Evolutionary conservation across 2,113 vertebrate species (phyloP), one percentile per base, ranked within the genome.

Genomic region (Corydoras sp.): DNA sequence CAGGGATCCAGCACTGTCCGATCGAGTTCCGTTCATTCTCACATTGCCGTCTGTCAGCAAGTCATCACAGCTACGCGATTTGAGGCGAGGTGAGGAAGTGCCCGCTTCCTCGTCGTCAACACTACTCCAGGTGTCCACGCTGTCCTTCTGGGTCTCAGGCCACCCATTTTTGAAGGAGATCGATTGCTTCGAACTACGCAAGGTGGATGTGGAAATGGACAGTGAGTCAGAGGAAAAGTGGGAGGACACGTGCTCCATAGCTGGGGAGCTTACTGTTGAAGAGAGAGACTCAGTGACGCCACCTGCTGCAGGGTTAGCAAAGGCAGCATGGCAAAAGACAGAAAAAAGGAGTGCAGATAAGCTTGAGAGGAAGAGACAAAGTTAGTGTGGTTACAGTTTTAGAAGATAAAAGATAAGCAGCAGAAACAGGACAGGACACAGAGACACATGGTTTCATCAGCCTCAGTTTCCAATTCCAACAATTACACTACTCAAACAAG

Each of bases 251-350:
- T 88, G 86, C 82, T 86, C 87, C 82, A 90, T 86, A 89, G 90
- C 91, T 79, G 91, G 90, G 81, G 88, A 92, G 85, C 88, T 90
- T 87, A 93, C 13, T 58, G 72, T 89, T 85, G 91, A 86, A 92
- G 87, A 79, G 91, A 90, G 70, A 83, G 89, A 86, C 89, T 88
- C 90, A 89, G 90, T 93, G 92, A 90, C 87, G 86, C 92, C 93
- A 92, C 95, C 95, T 95, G 92, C 96, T 99, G 93, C 61, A 55
- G 54, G 31, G 88, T 84, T 89, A 86, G 93, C 85, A 67, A 80
- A 72, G 91, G 95, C 94, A 95, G 96, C 95, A 86, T 97, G 93
- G 92, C 87, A 91, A 88, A 49, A 74, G 58, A 95, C 86, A 92
- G 61, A 85, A 94, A 91, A 94, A 81, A 92, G 88, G 85, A 86